Evolutionary conservation across 2,888 invertebrate species (phyloP).

Genomic region (Arctia plantaginis): DNA sequence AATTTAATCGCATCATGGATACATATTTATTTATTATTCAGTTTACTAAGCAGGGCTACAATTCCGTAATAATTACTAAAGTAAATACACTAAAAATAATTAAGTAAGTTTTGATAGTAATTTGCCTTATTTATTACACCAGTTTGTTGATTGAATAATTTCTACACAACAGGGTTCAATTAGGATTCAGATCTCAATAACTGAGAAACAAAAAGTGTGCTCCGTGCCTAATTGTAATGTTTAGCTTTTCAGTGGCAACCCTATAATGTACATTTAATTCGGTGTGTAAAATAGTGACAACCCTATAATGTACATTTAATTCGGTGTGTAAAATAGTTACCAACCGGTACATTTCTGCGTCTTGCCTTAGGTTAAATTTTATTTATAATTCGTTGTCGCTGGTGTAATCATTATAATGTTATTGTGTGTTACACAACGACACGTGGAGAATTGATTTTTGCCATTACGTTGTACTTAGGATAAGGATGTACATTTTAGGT

Average conservation of each 20-base stretch:
- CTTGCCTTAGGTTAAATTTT: constrained; percentile 79
- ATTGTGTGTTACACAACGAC: constrained; percentile 64
- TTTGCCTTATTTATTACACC: too few species aligned
- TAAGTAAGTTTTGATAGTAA: too few species aligned
- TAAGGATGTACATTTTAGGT: constrained; percentile 86
- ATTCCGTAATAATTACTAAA: too few species aligned
- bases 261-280: constrained; percentile 19
- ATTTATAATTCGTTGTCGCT: constrained; percentile 76
- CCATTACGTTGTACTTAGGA: constrained; percentile 84
- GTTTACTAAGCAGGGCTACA: too few species aligned
- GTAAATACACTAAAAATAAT: too few species aligned
- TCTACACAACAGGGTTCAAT: too few species aligned
- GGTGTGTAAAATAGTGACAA: constrained; percentile 55
- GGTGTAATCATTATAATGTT: constrained; percentile 67
- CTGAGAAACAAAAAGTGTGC: neutral
- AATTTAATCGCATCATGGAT: too few species aligned
- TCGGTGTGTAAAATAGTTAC: constrained; percentile 73
- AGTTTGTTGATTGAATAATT: too few species aligned
- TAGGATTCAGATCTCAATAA: neutral
- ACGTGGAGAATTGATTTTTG: constrained; percentile 78
- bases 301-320: constrained; percentile 16
- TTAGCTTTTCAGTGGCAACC: neutral
- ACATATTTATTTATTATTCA: too few species aligned
- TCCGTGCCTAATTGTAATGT: neutral
- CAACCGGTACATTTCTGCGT: constrained; percentile 63